Conservation (phyloP, 2,888 invertebrate species). For the Aricia artaxerxes region DNA sequence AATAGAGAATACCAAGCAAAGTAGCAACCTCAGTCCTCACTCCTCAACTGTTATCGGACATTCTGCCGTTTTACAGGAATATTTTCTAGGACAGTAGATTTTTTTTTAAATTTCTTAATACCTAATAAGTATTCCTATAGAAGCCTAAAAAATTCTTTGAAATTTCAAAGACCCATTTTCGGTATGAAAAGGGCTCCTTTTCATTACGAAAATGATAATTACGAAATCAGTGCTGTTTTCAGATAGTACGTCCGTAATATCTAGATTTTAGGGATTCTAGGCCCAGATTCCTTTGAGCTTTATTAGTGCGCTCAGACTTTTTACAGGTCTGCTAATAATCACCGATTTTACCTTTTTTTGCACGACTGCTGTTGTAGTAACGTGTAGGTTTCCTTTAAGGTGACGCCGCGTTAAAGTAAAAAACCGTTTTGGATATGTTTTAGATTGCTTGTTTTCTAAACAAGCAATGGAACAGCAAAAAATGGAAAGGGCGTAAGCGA, state of each 20-base stretch:
- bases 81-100: neutral
- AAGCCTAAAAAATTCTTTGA: neutral
- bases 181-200: neutral
- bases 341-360: neutral
- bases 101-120: neutral
- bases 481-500: too few species aligned
- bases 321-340: neutral
- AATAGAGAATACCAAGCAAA: too few species aligned
- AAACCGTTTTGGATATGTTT: too few species aligned
- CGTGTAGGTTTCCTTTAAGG: neutral
- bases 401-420: too few species aligned
- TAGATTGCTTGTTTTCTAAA: too few species aligned
- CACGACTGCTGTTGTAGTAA: neutral
- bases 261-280: neutral
- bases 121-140: too few species aligned
- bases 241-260: neutral
- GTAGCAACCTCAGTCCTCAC: too few species aligned
- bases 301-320: neutral
- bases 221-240: neutral
- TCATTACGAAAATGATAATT: neutral
- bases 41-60: neutral
- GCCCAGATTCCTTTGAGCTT: conserved; percentile 2
- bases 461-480: too few species aligned
- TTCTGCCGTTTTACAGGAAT: neutral
- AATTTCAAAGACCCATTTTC: neutral